Percentiles rank a stretch among this genome's conserved stretches.
phyloP scores from a whole-genome alignment of 2,797 vertebrate species.

The Sparidentex hasta region DNA sequence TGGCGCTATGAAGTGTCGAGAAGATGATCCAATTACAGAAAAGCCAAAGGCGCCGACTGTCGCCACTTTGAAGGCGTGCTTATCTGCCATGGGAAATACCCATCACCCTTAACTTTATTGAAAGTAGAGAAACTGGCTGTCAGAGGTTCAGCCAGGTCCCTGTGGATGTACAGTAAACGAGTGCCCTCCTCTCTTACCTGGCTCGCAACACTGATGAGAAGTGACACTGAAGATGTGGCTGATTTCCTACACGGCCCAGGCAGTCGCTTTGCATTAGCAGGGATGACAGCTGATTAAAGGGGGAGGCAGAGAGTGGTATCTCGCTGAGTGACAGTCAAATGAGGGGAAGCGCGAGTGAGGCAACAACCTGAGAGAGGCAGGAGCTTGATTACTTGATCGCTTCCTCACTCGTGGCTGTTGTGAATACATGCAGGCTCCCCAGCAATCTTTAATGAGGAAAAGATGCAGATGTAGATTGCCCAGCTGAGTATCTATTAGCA shows the following conservation, averaged over 20 bases:
- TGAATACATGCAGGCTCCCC: conserved; percentile 63
- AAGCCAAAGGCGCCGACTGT: conserved; percentile 40
- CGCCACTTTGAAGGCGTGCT: background rate
- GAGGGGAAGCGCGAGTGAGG: conserved; percentile 61
- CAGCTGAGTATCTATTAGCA: conserved; percentile 73
- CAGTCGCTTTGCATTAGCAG: conserved; percentile 81
- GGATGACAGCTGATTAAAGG: conserved; percentile 73
- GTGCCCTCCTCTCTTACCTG: conserved; percentile 65
- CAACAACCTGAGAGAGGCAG: conserved; percentile 67
- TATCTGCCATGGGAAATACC: conserved; percentile 21
- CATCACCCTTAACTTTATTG: conserved; percentile 16
- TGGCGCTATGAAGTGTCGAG: conserved; percentile 15
- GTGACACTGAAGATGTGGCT: conserved; percentile 83
- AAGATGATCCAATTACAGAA: conserved; percentile 60
- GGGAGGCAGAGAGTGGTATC: conserved; percentile 64
- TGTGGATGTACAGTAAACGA: conserved; percentile 50
- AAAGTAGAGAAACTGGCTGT: conserved; percentile 18
- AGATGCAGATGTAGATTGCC: conserved; percentile 74
- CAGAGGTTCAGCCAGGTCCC: conserved; percentile 34
- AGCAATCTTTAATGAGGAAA: conserved; percentile 79
- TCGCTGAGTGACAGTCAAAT: conserved; percentile 76
- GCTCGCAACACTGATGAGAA: conserved; percentile 75
- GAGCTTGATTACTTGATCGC: conserved; percentile 72
- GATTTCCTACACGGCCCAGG: conserved; percentile 77
- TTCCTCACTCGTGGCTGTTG: conserved; percentile 55